These are phyloP conservation scores for Philotrypesis tridentata DNA, from an alignment of 1,140 invertebrate species.

Conservation along the genomic window DNA sequence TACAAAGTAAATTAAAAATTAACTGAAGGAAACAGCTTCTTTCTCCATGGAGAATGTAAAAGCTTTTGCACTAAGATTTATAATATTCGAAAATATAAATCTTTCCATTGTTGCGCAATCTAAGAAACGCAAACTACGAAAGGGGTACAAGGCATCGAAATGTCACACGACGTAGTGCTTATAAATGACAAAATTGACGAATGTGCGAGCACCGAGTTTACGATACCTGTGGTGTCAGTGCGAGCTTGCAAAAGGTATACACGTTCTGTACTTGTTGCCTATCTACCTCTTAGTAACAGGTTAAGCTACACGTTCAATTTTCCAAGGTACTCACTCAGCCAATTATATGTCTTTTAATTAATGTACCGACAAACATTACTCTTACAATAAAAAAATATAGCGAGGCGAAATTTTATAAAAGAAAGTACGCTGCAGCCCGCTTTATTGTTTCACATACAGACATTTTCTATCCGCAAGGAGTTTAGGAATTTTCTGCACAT, in stretches of 20 bases:
- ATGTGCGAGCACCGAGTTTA: constrained; percentile 30
- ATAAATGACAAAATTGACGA: constrained; percentile 31
- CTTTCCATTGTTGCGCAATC: constrained; percentile 12
- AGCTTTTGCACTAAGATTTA: neutral
- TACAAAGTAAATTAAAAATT: too few relatives aligned
- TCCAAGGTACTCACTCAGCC: too few relatives aligned
- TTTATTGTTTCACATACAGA: too few relatives aligned
- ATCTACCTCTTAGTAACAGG: neutral
- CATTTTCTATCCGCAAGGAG: neutral
- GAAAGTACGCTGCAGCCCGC: neutral
- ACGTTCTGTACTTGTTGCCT: neutral
- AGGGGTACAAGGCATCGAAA: neutral
- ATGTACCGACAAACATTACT: neutral
- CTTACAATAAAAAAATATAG: neutral
- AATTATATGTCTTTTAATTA: too few relatives aligned
- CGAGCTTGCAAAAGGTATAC: neutral
- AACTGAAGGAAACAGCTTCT: neutral
- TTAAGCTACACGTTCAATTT: constrained; percentile 21
- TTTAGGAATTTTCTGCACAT: neutral
- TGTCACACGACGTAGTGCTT: neutral
- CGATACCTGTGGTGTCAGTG: constrained; percentile 30
- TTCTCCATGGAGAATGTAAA: neutral
- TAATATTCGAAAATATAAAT: constrained; percentile 37
- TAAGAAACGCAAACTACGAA: neutral
- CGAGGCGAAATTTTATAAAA: neutral